Base-by-base conservation (phyloP, 2,888 invertebrate species). In the Eudiplozoon nipponicum region DNA sequence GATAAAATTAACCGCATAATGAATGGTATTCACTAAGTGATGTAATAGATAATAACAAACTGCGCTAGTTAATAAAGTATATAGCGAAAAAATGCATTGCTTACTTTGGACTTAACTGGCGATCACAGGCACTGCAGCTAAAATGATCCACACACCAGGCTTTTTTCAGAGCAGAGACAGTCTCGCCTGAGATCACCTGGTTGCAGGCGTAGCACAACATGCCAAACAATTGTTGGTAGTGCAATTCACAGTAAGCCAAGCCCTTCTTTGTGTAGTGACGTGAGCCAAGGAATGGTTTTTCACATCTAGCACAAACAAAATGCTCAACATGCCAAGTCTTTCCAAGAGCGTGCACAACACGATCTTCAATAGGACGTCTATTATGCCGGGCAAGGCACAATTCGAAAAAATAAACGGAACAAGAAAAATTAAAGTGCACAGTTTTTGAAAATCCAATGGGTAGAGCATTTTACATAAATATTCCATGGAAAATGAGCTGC, bases 311-410 rank as follows among this genome's bases (percentile, higher is more conserved):
- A 60, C 94, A 98, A 1, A 90, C 94, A 59, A 94, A 94, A 63
- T 98, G 94, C 72, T 84, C 84, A 20, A 86, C 84, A 59, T 90
- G 86, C 84, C 84, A 86, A 55, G 84, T 77, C 61, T 86, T 86
- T 21, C 84, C 94, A 21, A 94, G 64, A 9, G 94, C 94, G 22
- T 90, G 90, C 7, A 94, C 86, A 21, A 98, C 84, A 44, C 94
- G 67, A 59, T 94, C 94, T 59, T 98, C 94, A 48, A 94, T 90
- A 1, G 94, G 94, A 21, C 90, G 71, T 38, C 90, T 72, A 46
- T 15, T 49, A 41, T n/a, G n/a, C n/a, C n/a, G n/a, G n/a, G n/a
- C n/a, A n/a, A n/a, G n/a, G n/a, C n/a, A n/a, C n/a, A n/a, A n/a
- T n/a, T n/a, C n/a, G n/a, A n/a, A n/a, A n/a, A n/a, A n/a, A n/a